Base-by-base conservation (phyloP, 2,888 invertebrate species). In the Corbicula japonica region DNA sequence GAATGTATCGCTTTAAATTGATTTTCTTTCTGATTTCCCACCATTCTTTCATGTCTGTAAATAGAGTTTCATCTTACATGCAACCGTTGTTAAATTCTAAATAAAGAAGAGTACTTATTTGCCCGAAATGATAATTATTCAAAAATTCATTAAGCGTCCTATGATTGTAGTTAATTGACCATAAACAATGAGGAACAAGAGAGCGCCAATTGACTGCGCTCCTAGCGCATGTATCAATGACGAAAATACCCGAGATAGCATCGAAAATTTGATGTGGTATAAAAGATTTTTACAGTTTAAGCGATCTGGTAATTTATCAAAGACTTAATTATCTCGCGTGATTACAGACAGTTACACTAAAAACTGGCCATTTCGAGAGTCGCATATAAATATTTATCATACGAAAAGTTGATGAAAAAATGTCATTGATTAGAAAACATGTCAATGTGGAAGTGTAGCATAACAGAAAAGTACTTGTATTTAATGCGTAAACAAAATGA, bases 111-210 rank as follows among this genome's bases (percentile, higher is more conserved):
- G 52, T 66, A 38, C 54, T 52, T 52, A 41, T 38, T 58, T 54
- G 35, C 41, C 32, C 66, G 35, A 54, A 52, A 41, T 41, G 41
- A n/a, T 41, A 66, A 56, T 54, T 66, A 38, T 52, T 54, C 41
- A n/a, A 54, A 48, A 54, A 66, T 38, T 66, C 66, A 54, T 66
- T 54, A 66, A 41, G 38, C 52, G 44, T 52, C 28, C 60, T 44
- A 44, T 72, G 72, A 77, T 77, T 61, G 65, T 18, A 23, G 30
- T 44, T 77, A 77, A 77, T 71, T 71, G 70, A 28, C 38, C 71
- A 61, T 77, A 77, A 77, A 77, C 32, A 65, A 66, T 72, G 35
- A 18, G 30, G 34, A 62, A 70, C 56, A 66, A 60, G 66, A 62
- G 18, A 41, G 41, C n/a, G 18, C 48, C 34, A 28, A 35, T 58